Conservation (phyloP, 92 coral and sea anemone genomes). For the Bergia puertoricense region DNA sequence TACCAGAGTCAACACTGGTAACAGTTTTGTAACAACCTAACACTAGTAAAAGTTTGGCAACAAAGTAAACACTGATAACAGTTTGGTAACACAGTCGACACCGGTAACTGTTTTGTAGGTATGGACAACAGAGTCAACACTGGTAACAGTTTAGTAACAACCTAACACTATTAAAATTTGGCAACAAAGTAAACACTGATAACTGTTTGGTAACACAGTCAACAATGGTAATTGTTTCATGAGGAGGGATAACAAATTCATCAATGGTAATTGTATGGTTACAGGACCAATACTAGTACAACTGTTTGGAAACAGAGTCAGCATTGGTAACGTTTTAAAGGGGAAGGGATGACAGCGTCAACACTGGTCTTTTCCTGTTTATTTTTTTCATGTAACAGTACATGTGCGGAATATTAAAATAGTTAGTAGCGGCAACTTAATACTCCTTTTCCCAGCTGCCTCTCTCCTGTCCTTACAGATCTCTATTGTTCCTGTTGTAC, state of each 20-base stretch:
- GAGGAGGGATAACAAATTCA: background rate
- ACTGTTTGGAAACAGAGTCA: too few relatives aligned
- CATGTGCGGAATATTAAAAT: background rate
- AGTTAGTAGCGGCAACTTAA: too few relatives aligned
- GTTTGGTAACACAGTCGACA: constrained; percentile 23
- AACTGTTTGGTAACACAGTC: too few relatives aligned
- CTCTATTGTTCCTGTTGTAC: too few relatives aligned
- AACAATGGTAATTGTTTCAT: background rate
- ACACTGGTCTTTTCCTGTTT: background rate
- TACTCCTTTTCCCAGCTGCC: too few relatives aligned
- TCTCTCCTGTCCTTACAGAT: too few relatives aligned
- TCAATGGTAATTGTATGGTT: background rate
- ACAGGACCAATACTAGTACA: constrained; percentile 56
- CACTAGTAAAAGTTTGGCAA: background rate
- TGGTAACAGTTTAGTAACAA: background rate
- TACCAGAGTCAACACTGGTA: background rate
- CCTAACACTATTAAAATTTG: too few relatives aligned
- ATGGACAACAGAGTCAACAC: background rate
- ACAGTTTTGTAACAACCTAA: background rate
- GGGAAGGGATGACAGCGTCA: background rate
- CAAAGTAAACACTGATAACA: too few relatives aligned
- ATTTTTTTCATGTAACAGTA: background rate
- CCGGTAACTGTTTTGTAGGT: constrained; percentile 62
- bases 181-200: background rate
- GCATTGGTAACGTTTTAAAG: constrained; percentile 1